A percentile compares a stretch with the other conserved stretches of the same genome.
Conservation (phyloP, 2,888 invertebrate genomes). For the Tenodera sinensis region DNA sequence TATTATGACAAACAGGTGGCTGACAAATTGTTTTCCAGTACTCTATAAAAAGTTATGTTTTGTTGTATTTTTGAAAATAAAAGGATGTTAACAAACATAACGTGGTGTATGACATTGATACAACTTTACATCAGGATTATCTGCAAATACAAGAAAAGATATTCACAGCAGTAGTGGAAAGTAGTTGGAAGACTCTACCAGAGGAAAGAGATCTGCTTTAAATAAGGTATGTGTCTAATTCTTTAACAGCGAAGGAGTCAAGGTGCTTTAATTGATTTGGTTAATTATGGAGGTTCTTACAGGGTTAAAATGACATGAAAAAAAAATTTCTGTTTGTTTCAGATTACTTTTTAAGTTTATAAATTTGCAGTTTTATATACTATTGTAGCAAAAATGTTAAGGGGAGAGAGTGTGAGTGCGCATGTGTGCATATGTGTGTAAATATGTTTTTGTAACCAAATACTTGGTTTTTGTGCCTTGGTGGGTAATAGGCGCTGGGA, state of each 20-base stretch:
- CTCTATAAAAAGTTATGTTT: background rate
- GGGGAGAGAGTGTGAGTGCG: no score
- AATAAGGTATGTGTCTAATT: background rate
- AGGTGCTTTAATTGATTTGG: background rate
- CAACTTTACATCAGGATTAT: constrained; percentile 17
- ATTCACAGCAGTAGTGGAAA: background rate
- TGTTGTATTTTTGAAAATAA: background rate
- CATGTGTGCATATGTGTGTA: background rate
- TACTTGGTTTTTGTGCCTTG: background rate
- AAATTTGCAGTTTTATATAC: background rate
- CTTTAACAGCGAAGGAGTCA: background rate
- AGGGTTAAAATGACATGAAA: background rate
- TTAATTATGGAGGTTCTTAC: background rate
- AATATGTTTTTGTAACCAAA: background rate
- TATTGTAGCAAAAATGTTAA: background rate
- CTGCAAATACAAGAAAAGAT: background rate
- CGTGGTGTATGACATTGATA: background rate
- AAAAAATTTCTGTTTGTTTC: background rate
- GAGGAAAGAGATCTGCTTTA: background rate
- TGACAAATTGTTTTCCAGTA: background rate
- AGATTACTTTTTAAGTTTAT: background rate
- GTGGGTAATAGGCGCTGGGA: background rate
- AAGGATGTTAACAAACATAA: background rate
- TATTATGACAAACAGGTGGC: background rate
- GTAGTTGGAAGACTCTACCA: background rate